A percentile compares a stretch with the other conserved stretches of the same genome.
Evolutionary conservation across 2,113 vertebrate genomes (phyloP).

Genomic region (Ariopsis seemanni): DNA sequence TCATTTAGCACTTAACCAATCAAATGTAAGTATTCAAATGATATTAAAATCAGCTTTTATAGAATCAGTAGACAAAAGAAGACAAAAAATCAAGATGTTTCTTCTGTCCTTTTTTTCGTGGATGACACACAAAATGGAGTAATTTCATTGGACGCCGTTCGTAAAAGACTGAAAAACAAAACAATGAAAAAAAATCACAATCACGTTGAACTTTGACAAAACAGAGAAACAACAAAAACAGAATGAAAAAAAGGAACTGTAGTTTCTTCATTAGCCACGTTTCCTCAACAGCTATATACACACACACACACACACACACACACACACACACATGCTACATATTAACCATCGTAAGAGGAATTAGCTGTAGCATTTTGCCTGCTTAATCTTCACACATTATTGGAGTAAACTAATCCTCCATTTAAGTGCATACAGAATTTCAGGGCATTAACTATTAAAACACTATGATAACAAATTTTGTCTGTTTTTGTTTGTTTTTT

Average conservation of each 20-base stretch:
- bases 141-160: background rate
- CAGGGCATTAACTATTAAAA: conserved; percentile 64
- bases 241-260: background rate
- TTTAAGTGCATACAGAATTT: conserved; percentile 61
- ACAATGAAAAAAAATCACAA: background rate
- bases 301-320: conserved; percentile 16
- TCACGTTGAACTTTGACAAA: background rate
- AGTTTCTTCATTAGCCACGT: conserved; percentile 4
- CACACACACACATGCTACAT: conserved; percentile 50
- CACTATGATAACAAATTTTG: conserved; percentile 63
- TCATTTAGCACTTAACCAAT: conserved; percentile 57
- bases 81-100: background rate
- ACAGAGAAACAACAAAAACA: too few species aligned
- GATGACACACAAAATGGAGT: background rate
- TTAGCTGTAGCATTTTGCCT: conserved; percentile 75
- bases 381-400: conserved; percentile 66
- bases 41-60: conserved; percentile 13
- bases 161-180: background rate
- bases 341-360: conserved; percentile 60
- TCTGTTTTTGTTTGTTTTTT: conserved; percentile 55
- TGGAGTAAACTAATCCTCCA: conserved; percentile 69
- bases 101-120: background rate
- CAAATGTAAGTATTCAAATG: conserved; percentile 39
- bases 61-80: conserved; percentile 29
- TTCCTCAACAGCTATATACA: conserved; percentile 8